These are phyloP conservation scores for Crenichthys baileyi DNA, from an alignment of 2,797 vertebrate species.

Conservation along the genomic window DNA sequence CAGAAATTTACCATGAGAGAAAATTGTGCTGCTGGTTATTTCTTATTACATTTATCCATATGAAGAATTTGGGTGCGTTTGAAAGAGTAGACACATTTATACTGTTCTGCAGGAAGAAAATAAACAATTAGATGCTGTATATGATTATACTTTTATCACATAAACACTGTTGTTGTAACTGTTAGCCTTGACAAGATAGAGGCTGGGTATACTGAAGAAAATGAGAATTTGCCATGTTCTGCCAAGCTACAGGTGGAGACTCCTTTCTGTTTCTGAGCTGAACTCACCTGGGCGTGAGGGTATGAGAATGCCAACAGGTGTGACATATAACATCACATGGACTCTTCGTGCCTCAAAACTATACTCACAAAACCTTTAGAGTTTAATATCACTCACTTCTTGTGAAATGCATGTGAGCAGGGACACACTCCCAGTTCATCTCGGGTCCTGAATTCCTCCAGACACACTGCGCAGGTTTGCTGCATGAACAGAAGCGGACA, in stretches of 20 bases:
- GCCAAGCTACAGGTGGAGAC: background rate
- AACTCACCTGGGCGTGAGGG: background rate
- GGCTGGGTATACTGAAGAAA: background rate
- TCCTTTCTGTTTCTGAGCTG: background rate
- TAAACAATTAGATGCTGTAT: too few species aligned
- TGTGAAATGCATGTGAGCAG: constrained; percentile 88
- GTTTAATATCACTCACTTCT: constrained; percentile 81
- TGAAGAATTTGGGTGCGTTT: too few species aligned
- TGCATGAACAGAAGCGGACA: constrained; percentile 50
- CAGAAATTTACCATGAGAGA: background rate
- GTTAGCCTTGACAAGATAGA: background rate
- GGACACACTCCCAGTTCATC: constrained; percentile 87
- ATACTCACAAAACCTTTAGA: background rate
- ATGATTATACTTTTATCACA: too few species aligned
- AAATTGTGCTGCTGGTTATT: background rate
- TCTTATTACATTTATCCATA: too few species aligned
- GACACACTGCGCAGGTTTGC: constrained; percentile 88
- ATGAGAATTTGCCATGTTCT: background rate
- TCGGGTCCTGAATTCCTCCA: constrained; percentile 86
- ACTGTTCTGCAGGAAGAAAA: too few species aligned
- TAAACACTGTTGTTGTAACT: background rate
- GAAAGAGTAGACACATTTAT: too few species aligned
- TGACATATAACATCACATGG: background rate
- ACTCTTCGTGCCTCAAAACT: background rate
- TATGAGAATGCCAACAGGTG: background rate